These are phyloP conservation scores for Xyrichtys novacula DNA, from an alignment of 2,797 vertebrate species.

Conservation along the genomic window DNA sequence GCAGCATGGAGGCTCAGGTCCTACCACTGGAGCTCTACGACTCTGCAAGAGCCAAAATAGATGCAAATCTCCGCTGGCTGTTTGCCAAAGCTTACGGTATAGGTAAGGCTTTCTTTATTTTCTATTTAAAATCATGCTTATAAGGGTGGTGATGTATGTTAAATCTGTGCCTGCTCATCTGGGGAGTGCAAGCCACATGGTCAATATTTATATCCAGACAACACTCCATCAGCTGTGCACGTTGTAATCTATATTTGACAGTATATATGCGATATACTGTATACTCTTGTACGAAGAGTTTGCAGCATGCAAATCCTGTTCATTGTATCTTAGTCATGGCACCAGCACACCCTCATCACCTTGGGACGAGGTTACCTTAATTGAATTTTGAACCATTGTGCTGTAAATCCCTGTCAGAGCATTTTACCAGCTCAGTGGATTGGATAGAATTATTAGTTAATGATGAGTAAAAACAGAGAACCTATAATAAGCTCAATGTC, in stretches of 20 bases:
- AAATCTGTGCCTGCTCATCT: neutral
- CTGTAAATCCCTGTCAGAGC: too few relatives aligned
- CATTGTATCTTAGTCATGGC: neutral
- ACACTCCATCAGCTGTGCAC: neutral
- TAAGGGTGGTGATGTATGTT: neutral
- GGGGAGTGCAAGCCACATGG: neutral
- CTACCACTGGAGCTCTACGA: conserved; percentile 94
- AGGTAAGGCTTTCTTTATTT: conserved; percentile 81
- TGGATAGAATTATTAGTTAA: too few relatives aligned
- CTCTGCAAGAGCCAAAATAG: conserved; percentile 96
- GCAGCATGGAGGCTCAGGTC: conserved; percentile 83
- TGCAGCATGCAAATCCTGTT: neutral
- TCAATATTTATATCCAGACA: too few relatives aligned
- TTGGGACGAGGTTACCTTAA: neutral
- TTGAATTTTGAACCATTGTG: too few relatives aligned
- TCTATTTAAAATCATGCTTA: neutral
- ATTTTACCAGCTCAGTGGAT: too few relatives aligned
- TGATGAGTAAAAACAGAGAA: too few relatives aligned
- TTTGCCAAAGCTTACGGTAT: conserved; percentile 95
- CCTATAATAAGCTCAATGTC: too few relatives aligned
- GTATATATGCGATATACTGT: too few relatives aligned
- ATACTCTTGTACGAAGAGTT: neutral
- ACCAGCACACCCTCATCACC: neutral
- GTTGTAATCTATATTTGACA: neutral
- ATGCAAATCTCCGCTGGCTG: conserved; percentile 96